Percentiles rank a stretch among this genome's conserved stretches.
phyloP scores from a whole-genome alignment of 2,113 vertebrate genomes.

The Caloenas nicobarica region DNA sequence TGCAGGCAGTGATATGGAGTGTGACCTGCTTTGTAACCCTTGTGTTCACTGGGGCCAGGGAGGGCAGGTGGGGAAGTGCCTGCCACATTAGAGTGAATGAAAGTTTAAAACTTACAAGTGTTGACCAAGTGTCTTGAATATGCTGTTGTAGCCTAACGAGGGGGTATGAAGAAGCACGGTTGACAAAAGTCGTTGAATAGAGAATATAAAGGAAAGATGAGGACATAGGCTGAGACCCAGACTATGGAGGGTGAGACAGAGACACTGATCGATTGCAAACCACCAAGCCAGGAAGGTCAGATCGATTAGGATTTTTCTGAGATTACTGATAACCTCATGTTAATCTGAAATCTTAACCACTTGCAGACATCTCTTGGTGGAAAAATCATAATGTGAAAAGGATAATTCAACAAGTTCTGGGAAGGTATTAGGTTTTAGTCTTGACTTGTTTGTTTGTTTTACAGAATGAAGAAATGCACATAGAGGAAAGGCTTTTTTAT shows the following conservation, averaged over 20 bases:
- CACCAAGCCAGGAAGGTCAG: background rate
- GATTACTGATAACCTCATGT: background rate
- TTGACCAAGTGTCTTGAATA: background rate
- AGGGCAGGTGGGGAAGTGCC: background rate
- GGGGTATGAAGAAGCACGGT: background rate
- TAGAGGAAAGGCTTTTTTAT: background rate
- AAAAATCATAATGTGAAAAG: background rate
- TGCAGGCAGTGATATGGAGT: background rate
- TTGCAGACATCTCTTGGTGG: background rate
- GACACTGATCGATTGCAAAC: background rate
- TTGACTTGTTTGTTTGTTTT: background rate
- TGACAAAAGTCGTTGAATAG: accelerated
- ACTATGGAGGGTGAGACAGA: background rate
- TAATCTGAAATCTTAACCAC: background rate
- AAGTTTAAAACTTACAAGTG: background rate
- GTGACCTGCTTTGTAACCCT: background rate
- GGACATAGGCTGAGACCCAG: background rate
- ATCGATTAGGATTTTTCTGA: background rate
- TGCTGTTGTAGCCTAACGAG: background rate
- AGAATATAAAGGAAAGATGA: background rate
- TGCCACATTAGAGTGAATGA: background rate
- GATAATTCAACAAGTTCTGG: background rate
- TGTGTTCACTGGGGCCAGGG: accelerated
- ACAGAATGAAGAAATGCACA: background rate
- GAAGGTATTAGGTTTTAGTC: background rate